Evolutionary conservation across 92 coral and sea anemone genomes (phyloP).

Genomic region (Epizoanthus scotinus): DNA sequence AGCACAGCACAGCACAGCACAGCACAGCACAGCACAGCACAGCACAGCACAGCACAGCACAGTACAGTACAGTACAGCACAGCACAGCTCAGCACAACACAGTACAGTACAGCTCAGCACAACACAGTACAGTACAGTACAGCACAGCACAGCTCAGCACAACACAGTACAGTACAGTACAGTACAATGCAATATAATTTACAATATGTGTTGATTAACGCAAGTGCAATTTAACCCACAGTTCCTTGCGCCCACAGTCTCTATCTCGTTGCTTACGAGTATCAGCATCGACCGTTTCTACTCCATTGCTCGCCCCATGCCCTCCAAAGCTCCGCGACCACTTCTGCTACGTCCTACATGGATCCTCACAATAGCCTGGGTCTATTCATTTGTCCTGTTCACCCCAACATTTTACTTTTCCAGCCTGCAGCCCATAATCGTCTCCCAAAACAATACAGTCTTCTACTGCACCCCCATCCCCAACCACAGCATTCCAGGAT

Average conservation of each 20-base stretch:
- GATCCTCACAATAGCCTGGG: constrained; percentile 60
- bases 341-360: constrained; percentile 45
- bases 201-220: neutral
- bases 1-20: too few species aligned
- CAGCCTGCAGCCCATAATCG: constrained; percentile 47
- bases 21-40: too few species aligned
- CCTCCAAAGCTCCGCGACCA: constrained; percentile 24
- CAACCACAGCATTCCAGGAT: constrained; percentile 38
- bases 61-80: too few species aligned
- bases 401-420: constrained; percentile 66
- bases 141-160: too few species aligned
- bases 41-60: too few species aligned
- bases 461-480: constrained; percentile 35
- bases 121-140: too few species aligned
- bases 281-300: constrained; percentile 68
- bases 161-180: too few species aligned
- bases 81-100: too few species aligned
- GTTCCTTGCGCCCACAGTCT: constrained; percentile 51
- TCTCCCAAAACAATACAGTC: constrained; percentile 30
- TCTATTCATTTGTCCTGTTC: constrained; percentile 47
- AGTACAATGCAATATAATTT: neutral
- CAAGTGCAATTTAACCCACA: constrained; percentile 14
- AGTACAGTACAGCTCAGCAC: too few species aligned
- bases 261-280: constrained; percentile 58
- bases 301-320: constrained; percentile 41